Base-by-base conservation (phyloP, 1,140 invertebrate species). In the Schlechtendalia chinensis region DNA sequence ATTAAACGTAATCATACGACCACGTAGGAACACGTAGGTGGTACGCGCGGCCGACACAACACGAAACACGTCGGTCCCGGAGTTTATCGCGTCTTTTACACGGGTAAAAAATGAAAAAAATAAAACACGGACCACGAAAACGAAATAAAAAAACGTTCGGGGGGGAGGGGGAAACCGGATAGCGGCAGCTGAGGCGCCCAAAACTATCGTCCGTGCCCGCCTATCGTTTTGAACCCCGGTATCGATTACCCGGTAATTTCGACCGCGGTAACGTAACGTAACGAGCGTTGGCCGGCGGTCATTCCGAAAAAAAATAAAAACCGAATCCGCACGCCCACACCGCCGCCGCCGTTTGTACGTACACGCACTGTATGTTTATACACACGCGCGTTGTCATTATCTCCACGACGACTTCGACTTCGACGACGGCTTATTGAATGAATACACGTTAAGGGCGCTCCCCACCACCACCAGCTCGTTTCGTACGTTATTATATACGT, bases 201-300 rank as follows among this genome's bases (percentile, higher is more conserved):
- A 47, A 32, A 67, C 45, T 50, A 50, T 69, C 67, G 17, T 69
- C 50, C 22, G 16, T 50, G 16, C 74, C 74, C 74, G 74, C 74
- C 74, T 77, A 56, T 58, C 54, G 54, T 77, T 54, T 77, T 54
- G 54, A 59, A 24, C 53, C 29, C 32, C 54, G 74, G 56, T 77
- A 59, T 77, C 54, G 54, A 77, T 77, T 77, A 75, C 72, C 72
- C 32, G 72, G 54, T 75, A 75, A 75, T 75, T 58, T 75, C 58
- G n/a, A n/a, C n/a, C n/a, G n/a, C n/a, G n/a, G 19, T 19, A 54
- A 27, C 45, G 12, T 29, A 53, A 50, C 47, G 47, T 54, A 54
- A 72, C 27, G 69, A 24, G 47, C n/a, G 47, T 47, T 69, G 50
- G 69, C 69, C 69, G 69, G 27, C 24, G 69, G 69, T 54, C 69